Percentiles rank a stretch among this genome's conserved stretches.
Conservation (phyloP, 92 coral and sea anemone species). For the Porites divaricata region DNA sequence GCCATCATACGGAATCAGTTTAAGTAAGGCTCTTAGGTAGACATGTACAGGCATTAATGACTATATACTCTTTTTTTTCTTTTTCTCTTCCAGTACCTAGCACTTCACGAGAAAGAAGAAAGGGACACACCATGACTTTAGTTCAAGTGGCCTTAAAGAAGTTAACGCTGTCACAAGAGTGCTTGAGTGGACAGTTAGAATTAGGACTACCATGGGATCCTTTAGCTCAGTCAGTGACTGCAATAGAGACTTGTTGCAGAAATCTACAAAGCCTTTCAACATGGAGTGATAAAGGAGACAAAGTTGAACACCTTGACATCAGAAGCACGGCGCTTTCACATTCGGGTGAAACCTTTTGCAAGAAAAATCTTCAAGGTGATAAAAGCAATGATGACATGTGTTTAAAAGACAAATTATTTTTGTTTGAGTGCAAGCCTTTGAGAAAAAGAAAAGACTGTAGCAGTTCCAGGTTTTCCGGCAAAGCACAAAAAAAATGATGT, state of each 20-base stretch:
- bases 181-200: slow-evolving; percentile 63
- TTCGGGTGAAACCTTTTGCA: slow-evolving; percentile 16
- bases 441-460: not conserved
- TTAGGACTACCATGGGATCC: slow-evolving; percentile 94
- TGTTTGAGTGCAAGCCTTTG: not conserved
- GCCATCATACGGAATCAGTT: no score
- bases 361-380: slow-evolving; percentile 12
- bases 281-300: slow-evolving; percentile 7
- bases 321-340: not conserved
- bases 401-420: no score
- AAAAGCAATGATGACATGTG: no score
- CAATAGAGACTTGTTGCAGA: slow-evolving; percentile 50
- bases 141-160: slow-evolving; percentile 14
- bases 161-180: slow-evolving; percentile 9
- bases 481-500: no score
- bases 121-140: not conserved
- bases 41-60: not conserved
- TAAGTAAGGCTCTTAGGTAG: no score
- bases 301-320: not conserved
- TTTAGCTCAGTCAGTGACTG: slow-evolving; percentile 45
- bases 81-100: slow-evolving; percentile 60
- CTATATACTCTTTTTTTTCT: not conserved
- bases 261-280: slow-evolving; percentile 31
- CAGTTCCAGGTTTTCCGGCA: no score
- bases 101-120: slow-evolving; percentile 25